Conservation (phyloP, 2,797 vertebrate species). For the Anabacerthia variegaticeps region DNA sequence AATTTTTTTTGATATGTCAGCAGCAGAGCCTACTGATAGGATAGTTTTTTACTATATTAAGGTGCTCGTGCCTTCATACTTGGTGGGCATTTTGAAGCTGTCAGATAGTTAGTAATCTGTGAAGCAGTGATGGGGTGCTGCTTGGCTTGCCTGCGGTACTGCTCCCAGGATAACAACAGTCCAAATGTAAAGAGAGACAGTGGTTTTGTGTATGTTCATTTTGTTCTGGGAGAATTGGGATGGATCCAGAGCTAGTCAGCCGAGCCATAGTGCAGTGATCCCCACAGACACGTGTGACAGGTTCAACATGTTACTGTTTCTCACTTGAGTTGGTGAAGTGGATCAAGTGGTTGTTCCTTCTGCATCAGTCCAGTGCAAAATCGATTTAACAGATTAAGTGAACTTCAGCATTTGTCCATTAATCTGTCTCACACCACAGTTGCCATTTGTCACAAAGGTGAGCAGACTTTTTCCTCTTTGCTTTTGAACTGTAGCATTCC, state of each 20-base stretch:
- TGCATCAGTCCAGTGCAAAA: not conserved
- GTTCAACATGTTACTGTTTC: not conserved
- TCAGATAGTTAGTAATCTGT: not conserved
- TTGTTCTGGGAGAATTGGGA: not conserved
- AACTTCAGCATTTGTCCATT: not conserved
- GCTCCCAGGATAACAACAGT: not conserved
- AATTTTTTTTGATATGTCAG: not conserved
- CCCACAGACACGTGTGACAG: not conserved
- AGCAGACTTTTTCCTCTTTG: not conserved
- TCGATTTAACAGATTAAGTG: not conserved
- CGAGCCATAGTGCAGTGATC: not conserved
- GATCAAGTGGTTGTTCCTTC: not conserved
- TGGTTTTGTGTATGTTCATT: not conserved
- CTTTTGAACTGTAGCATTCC: not conserved
- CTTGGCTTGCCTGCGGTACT: not conserved
- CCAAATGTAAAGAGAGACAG: not conserved
- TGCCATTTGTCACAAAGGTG: not conserved
- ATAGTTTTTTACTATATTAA: not conserved
- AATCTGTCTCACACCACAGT: not conserved
- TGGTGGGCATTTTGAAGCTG: not conserved
- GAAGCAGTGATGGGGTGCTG: not conserved
- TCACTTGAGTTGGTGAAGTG: not conserved
- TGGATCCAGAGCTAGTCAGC: not conserved
- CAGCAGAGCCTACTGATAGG: rapidly evolving
- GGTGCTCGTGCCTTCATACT: not conserved